Percentiles rank a stretch among this genome's conserved stretches.
Conservation (phyloP, 2,797 vertebrate genomes). For the Salmo trutta region DNA sequence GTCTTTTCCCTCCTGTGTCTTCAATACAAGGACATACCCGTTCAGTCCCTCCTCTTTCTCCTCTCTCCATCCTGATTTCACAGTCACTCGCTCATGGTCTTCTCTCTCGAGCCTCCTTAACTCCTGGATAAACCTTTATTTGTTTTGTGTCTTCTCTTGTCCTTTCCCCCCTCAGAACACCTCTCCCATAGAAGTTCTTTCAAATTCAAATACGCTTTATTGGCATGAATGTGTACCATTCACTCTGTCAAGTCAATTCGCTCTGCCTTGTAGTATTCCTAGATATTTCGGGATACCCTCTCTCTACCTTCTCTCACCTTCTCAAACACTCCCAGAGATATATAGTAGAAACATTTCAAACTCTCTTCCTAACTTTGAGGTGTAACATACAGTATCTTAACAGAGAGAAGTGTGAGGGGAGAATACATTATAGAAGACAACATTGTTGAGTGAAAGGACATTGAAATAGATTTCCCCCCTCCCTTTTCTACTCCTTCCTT, state of each 20-base stretch:
- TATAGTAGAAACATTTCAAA: neutral
- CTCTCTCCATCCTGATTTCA: neutral
- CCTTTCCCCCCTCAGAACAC: neutral
- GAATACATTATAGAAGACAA: neutral
- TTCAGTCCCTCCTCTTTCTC: neutral
- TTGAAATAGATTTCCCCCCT: constrained; percentile 24
- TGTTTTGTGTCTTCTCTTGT: neutral
- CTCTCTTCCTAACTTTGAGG: neutral
- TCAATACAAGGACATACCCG: neutral
- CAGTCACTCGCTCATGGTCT: neutral
- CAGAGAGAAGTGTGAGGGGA: neutral
- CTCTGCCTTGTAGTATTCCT: neutral
- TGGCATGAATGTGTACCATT: neutral
- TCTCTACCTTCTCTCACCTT: neutral
- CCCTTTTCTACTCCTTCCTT: constrained; percentile 10
- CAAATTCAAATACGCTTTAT: neutral
- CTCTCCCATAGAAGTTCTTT: neutral
- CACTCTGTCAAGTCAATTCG: neutral
- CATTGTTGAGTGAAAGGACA: neutral
- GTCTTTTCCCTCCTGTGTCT: neutral
- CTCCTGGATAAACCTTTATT: neutral
- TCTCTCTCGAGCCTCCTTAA: neutral
- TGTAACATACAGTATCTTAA: neutral
- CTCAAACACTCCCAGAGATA: neutral
- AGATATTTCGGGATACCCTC: neutral